phyloP scores from a whole-genome alignment of 2,888 invertebrate genomes.

The Balanococcus diminutus region DNA sequence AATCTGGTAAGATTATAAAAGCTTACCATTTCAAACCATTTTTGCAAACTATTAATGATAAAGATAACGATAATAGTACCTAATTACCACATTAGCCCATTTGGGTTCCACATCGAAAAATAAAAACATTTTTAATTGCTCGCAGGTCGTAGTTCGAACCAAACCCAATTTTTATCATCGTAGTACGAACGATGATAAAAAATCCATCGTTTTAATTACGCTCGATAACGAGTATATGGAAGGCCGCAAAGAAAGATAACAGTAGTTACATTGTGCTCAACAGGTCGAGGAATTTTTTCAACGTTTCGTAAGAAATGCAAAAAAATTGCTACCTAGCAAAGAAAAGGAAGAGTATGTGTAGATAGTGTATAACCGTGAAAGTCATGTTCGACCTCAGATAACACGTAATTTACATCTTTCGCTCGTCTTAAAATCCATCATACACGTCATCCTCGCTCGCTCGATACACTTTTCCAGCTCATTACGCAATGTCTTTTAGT shows the following conservation, averaged over 20 bases:
- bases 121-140: slow-evolving; percentile 10
- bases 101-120: neutral
- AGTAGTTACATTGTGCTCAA: neutral
- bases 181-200: neutral
- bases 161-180: neutral
- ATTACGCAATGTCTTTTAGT: neutral
- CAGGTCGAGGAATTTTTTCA: neutral
- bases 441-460: neutral
- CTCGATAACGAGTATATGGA: neutral
- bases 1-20: no score
- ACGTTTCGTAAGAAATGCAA: neutral
- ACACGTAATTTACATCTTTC: neutral
- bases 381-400: neutral
- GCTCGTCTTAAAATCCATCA: neutral
- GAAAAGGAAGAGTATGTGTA: neutral
- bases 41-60: neutral
- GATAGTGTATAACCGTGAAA: neutral
- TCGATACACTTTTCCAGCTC: slow-evolving; percentile 1
- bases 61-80: neutral
- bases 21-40: no score
- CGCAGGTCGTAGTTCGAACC: neutral
- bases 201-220: neutral
- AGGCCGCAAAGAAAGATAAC: neutral
- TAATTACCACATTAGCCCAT: neutral
- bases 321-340: neutral